phyloP scores from a whole-genome alignment of 2,113 vertebrate genomes.

The Sminthopsis crassicaudata region DNA sequence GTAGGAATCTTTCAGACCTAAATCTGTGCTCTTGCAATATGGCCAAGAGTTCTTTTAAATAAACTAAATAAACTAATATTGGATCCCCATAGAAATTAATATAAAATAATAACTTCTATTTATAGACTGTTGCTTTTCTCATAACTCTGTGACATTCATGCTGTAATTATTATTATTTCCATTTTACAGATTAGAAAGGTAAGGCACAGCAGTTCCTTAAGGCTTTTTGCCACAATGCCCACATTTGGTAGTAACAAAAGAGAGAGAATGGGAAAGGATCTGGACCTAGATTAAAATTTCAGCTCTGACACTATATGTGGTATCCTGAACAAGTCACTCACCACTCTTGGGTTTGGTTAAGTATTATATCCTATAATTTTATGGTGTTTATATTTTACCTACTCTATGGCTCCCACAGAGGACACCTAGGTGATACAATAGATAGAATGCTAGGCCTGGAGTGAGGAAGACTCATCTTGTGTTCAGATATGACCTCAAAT shows the following conservation, averaged over 20 bases:
- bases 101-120: not conserved
- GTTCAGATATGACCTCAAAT: not conserved
- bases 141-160: not conserved
- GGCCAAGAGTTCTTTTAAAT: not conserved
- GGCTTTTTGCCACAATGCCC: not conserved
- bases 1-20: not conserved
- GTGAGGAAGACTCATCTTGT: not conserved
- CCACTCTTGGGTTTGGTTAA: not conserved
- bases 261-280: not conserved
- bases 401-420: not conserved
- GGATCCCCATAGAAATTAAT: not conserved
- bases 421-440: no score
- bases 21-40: not conserved
- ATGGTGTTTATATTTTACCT: not conserved
- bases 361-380: not conserved
- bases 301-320: not conserved
- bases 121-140: not conserved
- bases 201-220: not conserved
- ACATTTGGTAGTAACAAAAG: not conserved
- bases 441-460: not conserved
- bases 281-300: not conserved
- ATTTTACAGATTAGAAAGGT: not conserved
- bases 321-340: not conserved
- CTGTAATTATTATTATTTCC: not conserved
- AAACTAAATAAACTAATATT: not conserved